Conservation (phyloP, 2,797 vertebrate species). For the Hafferia zeledoni region DNA sequence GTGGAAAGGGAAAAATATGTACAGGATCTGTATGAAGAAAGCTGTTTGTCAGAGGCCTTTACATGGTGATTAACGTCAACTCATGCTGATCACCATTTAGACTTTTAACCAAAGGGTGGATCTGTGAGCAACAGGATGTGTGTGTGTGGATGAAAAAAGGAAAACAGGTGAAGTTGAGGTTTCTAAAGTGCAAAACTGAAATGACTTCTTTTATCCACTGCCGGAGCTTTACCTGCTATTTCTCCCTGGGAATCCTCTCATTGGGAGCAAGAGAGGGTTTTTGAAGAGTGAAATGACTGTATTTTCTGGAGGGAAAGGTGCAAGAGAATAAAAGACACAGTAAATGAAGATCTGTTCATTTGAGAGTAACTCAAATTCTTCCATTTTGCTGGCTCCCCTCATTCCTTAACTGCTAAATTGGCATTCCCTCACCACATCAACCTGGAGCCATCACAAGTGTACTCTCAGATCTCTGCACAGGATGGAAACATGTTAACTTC, state of each 20-base stretch:
- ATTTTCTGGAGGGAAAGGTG: neutral
- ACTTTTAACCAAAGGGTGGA: neutral
- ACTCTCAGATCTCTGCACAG: neutral
- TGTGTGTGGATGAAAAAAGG: neutral
- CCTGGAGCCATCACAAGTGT: neutral
- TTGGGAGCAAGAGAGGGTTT: neutral
- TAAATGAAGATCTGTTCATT: neutral
- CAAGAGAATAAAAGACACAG: neutral
- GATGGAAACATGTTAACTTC: neutral
- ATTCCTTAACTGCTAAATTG: neutral
- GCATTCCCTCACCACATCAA: neutral
- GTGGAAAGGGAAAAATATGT: neutral
- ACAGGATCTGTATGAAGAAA: neutral
- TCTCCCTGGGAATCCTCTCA: neutral
- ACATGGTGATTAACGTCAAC: neutral
- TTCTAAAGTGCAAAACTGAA: conserved; percentile 16
- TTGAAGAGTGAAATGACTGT: neutral
- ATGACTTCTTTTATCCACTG: neutral
- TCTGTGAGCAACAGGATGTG: neutral
- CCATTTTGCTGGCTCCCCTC: neutral
- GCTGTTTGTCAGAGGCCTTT: conserved; percentile 32
- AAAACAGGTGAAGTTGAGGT: neutral
- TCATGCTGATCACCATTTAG: conserved; percentile 40
- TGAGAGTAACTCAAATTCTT: neutral
- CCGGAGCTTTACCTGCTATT: conserved; percentile 1